Base-by-base conservation (phyloP, 2,888 invertebrate species). In the Pyrochroa serraticornis region DNA sequence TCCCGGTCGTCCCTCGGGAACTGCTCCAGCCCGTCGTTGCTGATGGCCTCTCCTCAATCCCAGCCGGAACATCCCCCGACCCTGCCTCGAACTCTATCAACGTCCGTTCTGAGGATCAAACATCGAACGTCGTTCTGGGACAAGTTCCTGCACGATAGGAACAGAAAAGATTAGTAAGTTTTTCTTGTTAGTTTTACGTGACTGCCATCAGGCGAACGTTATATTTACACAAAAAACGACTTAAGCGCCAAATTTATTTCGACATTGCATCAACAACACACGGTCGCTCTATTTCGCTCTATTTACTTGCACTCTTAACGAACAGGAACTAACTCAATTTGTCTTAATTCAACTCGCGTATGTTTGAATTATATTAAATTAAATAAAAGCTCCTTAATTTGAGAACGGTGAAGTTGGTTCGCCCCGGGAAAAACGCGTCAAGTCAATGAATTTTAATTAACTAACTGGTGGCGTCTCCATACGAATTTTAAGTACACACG, bases 101-200 rank as follows among this genome's bases (percentile, higher is more conserved):
- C 92, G 61, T 91, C 91, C 69, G 91, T 90, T 35, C 84, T 93
- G 47, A 83, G 91, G 71, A 88, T 91, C 74, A 89, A 90, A 73
- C 86, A 88, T 77, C 83, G 91, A 70, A 87, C 89, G 61, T 85
- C 89, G 42, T 93, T 93, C 79, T 93, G 93, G 93, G 90, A 92
- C 75, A 91, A 92, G 79, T 90, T 90, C 80, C 89, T 88, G 86
- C 86, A 87, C 69, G 86, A 88, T 67, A 83, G 86, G 68, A 85
- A 84, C 59, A 85, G 85, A 65, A 82, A 87, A 66, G 87, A 88
- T 76, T 85, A 83, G 89, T 89, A 83, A 89, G 89, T 87, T 71
- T 39, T 14, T 22, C 3, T 22, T 22, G 2, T 22, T 22, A 22
- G 22, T 22, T 22, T 22, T 22, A 22, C 22, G 22, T 22, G 22